Base-by-base conservation (phyloP, 2,888 invertebrate genomes). In the Drosophila hawaiiensis region DNA sequence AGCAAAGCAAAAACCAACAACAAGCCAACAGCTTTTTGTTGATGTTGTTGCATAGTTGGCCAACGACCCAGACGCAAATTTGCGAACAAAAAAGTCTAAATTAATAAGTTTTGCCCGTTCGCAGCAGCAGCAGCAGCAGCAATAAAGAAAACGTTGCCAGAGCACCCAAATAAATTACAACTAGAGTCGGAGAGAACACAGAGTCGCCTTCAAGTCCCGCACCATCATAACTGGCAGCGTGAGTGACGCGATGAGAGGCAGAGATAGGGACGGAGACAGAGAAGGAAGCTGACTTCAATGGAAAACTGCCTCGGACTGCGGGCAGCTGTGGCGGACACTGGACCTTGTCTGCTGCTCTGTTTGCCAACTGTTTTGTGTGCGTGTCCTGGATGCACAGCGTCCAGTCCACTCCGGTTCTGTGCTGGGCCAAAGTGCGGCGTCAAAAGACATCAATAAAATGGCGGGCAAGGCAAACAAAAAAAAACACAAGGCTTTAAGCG, bases 1-100 rank as follows among this genome's bases (percentile, higher is more conserved):
- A 78, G 80, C 83, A 84, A 77, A 77, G 77, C 77, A 72, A 77
- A 55, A 72, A 62, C 75, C 68, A 77, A 68, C 68, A 72, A 67
- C 66, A 60, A 67, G 54, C 66, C 64, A 66, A 79, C 63, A 68
- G 77, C 77, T 69, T 64, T 35, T 64, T 73, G 64, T 56, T 64
- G 71, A 61, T 73, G 64, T 55, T 74, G 70, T 77, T 73, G 84
- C 62, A 74, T 83, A 85, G 84, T 83, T 85, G 83, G 85, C 83
- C 88, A 89, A 84, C 85, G 89, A 85, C 88, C 85, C 90, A 79
- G 85, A 90, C 82, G 89, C 79, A 89, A 89, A 89, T 89, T 89
- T 89, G 86, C 78, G 81, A 86, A 86, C 89, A 89, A 87, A 88
- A 88, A 89, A 87, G 90, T 88, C 88, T 89, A 87, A 87, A 87